Evolutionary conservation across 2,888 invertebrate species (phyloP).

Genomic region (Stictocephala bisonia): DNA sequence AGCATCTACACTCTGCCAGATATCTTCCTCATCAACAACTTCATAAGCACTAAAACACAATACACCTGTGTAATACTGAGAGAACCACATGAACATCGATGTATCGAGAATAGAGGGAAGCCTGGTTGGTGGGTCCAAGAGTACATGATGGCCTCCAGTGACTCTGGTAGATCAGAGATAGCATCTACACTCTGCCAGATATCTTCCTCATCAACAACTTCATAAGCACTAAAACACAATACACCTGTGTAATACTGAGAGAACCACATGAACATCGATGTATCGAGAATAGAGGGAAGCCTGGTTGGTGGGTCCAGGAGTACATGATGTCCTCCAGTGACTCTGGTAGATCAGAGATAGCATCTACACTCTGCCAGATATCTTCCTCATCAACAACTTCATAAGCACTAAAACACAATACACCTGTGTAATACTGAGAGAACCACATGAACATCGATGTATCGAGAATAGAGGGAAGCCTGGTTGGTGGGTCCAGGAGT

Average conservation of each 20-base stretch:
- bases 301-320: conserved; percentile 78
- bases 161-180: conserved; percentile 4
- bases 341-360: conserved; percentile 1
- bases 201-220: too few relatives aligned
- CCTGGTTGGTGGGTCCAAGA: conserved; percentile 79
- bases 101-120: conserved; percentile 73
- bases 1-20: conserved; percentile 14
- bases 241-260: too few relatives aligned
- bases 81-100: too few relatives aligned
- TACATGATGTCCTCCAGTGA: conserved; percentile 72
- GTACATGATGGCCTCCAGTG: conserved; percentile 73
- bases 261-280: too few relatives aligned
- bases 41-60: too few relatives aligned
- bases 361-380: conserved; percentile 14
- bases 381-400: too few relatives aligned
- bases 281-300: conserved; percentile 74
- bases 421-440: too few relatives aligned
- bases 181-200: conserved; percentile 14
- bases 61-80: too few relatives aligned
- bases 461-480: conserved; percentile 76
- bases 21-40: too few relatives aligned
- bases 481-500: conserved; percentile 78
- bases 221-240: too few relatives aligned
- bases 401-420: too few relatives aligned
- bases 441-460: too few relatives aligned